A percentile compares a stretch with the other conserved stretches of the same genome.
Evolutionary conservation across 64 coral and sea anemone species (phyloP).

Genomic region (Catalaphyllia jardinei): DNA sequence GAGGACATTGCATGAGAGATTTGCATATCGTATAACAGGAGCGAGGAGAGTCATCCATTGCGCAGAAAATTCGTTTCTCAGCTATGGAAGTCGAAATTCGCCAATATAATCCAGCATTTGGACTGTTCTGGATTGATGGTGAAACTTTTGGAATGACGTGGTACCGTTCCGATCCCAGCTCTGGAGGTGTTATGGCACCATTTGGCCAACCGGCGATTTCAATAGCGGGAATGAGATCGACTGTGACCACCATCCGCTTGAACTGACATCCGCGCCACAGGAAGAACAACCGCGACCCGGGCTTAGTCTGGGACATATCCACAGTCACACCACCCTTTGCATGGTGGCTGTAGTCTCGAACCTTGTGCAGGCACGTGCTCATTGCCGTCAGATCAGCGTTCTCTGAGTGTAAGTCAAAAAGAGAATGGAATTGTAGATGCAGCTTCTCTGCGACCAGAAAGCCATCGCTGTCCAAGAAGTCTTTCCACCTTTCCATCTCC

Average conservation of each 20-base stretch:
- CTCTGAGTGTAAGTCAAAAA: slow-evolving; percentile 65
- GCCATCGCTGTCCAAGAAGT: slow-evolving; percentile 41
- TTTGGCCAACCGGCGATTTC: slow-evolving; percentile 59
- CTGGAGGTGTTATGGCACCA: background rate
- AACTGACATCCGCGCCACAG: slow-evolving; percentile 62
- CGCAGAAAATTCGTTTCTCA: slow-evolving; percentile 41
- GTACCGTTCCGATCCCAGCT: slow-evolving; percentile 11
- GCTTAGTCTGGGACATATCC: slow-evolving; percentile 62
- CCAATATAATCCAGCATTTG: slow-evolving; percentile 31
- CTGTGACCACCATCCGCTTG: slow-evolving; percentile 43
- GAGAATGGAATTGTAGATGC: slow-evolving; percentile 41
- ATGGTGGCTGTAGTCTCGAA: slow-evolving; percentile 30
- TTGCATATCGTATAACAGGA: slow-evolving; percentile 64
- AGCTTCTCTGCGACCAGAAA: slow-evolving; percentile 54
- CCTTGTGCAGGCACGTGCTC: slow-evolving; percentile 47
- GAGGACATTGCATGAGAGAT: slow-evolving; percentile 15
- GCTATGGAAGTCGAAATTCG: slow-evolving; percentile 66
- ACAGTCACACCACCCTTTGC: slow-evolving; percentile 47
- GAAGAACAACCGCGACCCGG: slow-evolving; percentile 61
- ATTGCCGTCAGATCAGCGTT: slow-evolving; percentile 55
- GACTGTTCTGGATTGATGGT: slow-evolving; percentile 20
- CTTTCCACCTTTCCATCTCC: slow-evolving; percentile 13
- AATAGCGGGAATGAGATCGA: slow-evolving; percentile 54
- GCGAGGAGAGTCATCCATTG: slow-evolving; percentile 3
- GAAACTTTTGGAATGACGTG: slow-evolving; percentile 62